Conservation (phyloP, 2,888 invertebrate species). For the Pachydiplax longipennis region DNA sequence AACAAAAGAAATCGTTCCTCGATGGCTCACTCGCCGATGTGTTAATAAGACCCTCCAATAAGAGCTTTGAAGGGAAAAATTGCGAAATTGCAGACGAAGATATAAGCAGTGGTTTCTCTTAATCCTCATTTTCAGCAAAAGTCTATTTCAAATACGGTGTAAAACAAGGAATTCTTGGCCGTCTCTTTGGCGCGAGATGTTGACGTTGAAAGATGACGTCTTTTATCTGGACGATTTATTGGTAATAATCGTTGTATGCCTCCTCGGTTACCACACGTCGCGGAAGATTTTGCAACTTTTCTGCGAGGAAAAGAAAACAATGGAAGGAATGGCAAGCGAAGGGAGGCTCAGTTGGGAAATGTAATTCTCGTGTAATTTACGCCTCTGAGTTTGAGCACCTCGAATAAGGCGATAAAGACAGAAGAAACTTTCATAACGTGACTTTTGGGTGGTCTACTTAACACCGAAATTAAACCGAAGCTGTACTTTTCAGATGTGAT, state of each 20-base stretch:
- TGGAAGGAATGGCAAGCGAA: background rate
- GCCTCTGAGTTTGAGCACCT: background rate
- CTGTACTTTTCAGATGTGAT: too few species aligned
- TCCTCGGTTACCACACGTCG: background rate
- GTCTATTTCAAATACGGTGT: background rate
- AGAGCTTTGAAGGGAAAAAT: background rate
- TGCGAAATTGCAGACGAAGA: background rate
- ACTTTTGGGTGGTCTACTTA: too few species aligned
- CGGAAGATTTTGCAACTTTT: background rate
- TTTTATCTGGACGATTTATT: slow-evolving; percentile 17
- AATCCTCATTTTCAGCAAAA: background rate
- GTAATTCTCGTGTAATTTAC: background rate
- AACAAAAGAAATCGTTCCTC: background rate
- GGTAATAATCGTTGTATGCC: background rate
- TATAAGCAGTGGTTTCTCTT: background rate
- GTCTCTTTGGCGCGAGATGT: background rate
- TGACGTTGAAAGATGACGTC: background rate
- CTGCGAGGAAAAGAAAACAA: background rate
- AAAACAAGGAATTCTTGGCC: background rate
- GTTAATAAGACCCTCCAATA: background rate
- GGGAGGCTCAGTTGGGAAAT: background rate
- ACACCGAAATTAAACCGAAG: too few species aligned
- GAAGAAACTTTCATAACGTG: too few species aligned
- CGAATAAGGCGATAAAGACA: too few species aligned
- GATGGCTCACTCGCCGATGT: background rate